Evolutionary conservation across 1,140 invertebrate species (phyloP).

Genomic region (Monochamus saltuarius): DNA sequence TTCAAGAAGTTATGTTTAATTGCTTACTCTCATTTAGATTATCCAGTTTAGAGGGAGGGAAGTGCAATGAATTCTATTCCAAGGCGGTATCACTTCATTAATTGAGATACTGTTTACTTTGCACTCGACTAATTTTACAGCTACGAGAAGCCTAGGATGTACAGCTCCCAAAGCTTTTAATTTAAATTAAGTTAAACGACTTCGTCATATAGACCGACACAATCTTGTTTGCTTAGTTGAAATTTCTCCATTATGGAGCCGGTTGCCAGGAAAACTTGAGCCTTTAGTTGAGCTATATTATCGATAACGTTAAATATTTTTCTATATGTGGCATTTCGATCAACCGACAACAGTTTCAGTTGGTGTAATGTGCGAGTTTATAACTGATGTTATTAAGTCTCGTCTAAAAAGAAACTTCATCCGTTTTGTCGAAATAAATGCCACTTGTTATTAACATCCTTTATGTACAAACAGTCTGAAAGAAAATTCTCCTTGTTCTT

Average conservation of each 20-base stretch:
- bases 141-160: conserved; percentile 5
- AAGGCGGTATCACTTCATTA: conserved; percentile 13
- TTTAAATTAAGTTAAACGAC: conserved; percentile 12
- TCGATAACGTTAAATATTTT: too few relatives aligned
- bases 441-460: too few relatives aligned
- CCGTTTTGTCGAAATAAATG: too few relatives aligned
- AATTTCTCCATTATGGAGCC: not conserved
- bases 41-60: not conserved
- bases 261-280: too few relatives aligned
- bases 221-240: conserved; percentile 11
- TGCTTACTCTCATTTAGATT: conserved; percentile 1
- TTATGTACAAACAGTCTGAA: too few relatives aligned
- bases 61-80: conserved; percentile 6
- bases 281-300: too few relatives aligned
- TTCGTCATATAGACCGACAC: conserved; percentile 3
- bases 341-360: too few relatives aligned
- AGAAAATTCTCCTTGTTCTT: too few relatives aligned
- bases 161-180: conserved; percentile 7
- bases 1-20: not conserved
- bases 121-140: conserved; percentile 12
- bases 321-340: too few relatives aligned
- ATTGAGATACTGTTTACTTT: conserved; percentile 13
- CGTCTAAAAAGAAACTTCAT: too few relatives aligned
- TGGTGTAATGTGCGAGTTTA: too few relatives aligned
- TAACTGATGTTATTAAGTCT: too few relatives aligned